Conservation (phyloP, 2,113 vertebrate species). For the Rhynchomys soricoides region DNA sequence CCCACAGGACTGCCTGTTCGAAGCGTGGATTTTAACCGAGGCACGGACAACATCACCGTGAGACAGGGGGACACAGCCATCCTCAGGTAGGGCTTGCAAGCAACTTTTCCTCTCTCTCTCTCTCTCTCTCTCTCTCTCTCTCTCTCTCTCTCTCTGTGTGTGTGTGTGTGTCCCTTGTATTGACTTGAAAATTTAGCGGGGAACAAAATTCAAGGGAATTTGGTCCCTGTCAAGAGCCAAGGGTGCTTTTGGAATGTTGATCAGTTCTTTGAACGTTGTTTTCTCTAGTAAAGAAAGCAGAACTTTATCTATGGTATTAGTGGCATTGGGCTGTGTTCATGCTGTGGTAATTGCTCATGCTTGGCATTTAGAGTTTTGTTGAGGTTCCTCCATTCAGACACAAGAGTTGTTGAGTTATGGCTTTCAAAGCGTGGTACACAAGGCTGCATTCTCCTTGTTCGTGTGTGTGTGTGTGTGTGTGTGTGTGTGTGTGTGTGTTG, state of each 20-base stretch:
- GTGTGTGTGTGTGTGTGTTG: not conserved
- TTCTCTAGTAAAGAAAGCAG: conserved; percentile 58
- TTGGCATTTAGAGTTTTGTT: conserved; percentile 67
- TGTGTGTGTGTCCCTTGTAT: not conserved
- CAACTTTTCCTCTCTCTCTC: conserved; percentile 61
- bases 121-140: not conserved
- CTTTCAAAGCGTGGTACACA: not conserved
- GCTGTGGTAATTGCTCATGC: conserved; percentile 59
- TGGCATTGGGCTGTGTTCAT: conserved; percentile 4
- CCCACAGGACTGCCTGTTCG: conserved; percentile 99
- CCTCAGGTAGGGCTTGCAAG: conserved; percentile 93
- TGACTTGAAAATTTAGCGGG: conserved; percentile 42
- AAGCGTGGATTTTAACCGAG: conserved; percentile 98
- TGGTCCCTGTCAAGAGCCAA: conserved; percentile 63
- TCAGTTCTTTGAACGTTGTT: conserved; percentile 53
- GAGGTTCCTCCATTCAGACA: conserved; percentile 39
- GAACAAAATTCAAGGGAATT: conserved; percentile 69
- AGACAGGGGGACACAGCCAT: conserved; percentile 98
- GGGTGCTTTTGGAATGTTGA: conserved; percentile 77
- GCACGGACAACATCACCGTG: conserved; percentile 99
- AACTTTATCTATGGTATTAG: conserved; percentile 71
- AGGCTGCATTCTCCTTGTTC: conserved; percentile 7
- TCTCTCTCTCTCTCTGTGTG: not conserved
- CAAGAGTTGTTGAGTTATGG: conserved; percentile 61
- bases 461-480: not conserved